phyloP scores from a whole-genome alignment of 2,113 vertebrate species.

The Paratilapia polleni region DNA sequence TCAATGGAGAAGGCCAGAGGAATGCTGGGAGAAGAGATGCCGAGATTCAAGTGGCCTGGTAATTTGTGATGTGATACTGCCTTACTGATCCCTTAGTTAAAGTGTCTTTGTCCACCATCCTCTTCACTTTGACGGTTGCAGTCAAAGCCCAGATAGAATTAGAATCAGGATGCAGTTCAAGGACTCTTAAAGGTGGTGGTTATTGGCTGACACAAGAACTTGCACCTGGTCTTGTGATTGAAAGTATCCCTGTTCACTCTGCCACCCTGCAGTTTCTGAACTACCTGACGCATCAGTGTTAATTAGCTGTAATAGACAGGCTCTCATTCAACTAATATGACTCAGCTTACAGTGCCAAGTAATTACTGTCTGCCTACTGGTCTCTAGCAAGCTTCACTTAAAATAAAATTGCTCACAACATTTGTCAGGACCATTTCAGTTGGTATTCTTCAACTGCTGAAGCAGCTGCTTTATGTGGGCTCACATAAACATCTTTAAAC shows the following conservation, averaged over 20 bases:
- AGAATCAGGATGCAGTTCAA: conserved; percentile 26
- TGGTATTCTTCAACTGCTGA: background rate
- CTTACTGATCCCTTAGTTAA: conserved; percentile 31
- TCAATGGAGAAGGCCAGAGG: conserved; percentile 81
- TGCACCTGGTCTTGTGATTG: conserved; percentile 26
- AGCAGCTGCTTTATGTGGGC: background rate
- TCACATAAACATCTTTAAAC: background rate
- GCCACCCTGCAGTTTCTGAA: conserved; percentile 14
- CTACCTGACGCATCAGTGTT: conserved; percentile 42
- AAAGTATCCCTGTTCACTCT: conserved; percentile 1
- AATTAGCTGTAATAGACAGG: conserved; percentile 30
- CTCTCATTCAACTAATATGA: conserved; percentile 40
- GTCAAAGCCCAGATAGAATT: conserved; percentile 9
- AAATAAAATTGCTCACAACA: conserved; percentile 9
- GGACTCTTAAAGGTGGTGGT: conserved; percentile 4
- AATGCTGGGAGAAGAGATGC: conserved; percentile 84
- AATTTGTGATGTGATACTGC: conserved; percentile 61
- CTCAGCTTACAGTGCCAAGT: conserved; percentile 43
- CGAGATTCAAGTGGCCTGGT: conserved; percentile 94
- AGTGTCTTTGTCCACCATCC: conserved; percentile 28
- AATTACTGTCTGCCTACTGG: conserved; percentile 42
- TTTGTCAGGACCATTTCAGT: conserved; percentile 2
- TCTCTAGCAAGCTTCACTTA: conserved; percentile 20
- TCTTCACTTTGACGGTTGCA: background rate
- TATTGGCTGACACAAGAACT: conserved; percentile 21